Conservation (phyloP, 2,797 vertebrate species). For the Takifugu rubripes region DNA sequence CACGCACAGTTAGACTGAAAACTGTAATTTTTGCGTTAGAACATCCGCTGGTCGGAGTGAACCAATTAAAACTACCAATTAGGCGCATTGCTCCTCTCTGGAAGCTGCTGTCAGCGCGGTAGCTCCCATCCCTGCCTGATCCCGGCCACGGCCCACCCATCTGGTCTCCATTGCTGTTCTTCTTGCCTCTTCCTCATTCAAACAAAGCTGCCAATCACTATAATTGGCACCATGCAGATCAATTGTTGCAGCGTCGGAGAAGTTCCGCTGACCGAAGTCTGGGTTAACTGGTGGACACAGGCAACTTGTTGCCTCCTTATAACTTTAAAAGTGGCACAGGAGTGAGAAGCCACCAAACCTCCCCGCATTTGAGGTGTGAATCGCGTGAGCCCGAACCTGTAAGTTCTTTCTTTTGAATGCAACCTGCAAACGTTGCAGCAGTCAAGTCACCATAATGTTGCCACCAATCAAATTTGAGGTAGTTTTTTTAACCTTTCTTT, state of each 20-base stretch:
- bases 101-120: slow-evolving; percentile 27
- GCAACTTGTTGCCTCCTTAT: slow-evolving; percentile 22
- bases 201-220: slow-evolving; percentile 79
- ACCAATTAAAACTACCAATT: slow-evolving; percentile 28
- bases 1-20: background rate
- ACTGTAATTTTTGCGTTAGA: background rate
- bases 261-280: slow-evolving; percentile 48
- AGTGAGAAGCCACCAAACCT: slow-evolving; percentile 4
- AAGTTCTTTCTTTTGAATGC: too few species aligned
- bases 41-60: slow-evolving; percentile 1
- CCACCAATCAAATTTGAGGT: background rate
- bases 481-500: background rate
- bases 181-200: slow-evolving; percentile 60
- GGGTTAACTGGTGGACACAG: slow-evolving; percentile 20
- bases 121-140: slow-evolving; percentile 14
- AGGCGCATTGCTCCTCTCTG: slow-evolving; percentile 24
- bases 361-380: background rate
- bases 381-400: too few species aligned
- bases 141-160: slow-evolving; percentile 74
- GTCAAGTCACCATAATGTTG: too few species aligned
- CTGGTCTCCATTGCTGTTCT: slow-evolving; percentile 62
- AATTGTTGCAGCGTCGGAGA: slow-evolving; percentile 67
- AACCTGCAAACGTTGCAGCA: too few species aligned
- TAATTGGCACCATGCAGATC: slow-evolving; percentile 78
- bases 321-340: slow-evolving; percentile 6